These are phyloP conservation scores for Agrochola circellaris DNA, from an alignment of 2,888 invertebrate genomes.

Conservation along the genomic window DNA sequence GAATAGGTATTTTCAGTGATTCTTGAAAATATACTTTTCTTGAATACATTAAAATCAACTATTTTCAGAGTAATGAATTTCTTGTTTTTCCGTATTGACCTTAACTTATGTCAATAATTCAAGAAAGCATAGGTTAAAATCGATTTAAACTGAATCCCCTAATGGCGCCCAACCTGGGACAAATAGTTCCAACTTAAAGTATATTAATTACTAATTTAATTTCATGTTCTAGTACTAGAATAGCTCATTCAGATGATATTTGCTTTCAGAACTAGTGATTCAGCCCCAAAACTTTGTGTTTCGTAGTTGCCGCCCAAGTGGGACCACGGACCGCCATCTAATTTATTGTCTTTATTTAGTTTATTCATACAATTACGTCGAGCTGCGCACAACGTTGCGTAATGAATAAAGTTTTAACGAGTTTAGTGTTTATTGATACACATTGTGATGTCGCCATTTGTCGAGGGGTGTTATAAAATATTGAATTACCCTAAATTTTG, in stretches of 20 bases:
- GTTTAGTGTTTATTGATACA: slow-evolving; percentile 60
- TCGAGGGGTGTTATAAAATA: slow-evolving; percentile 32
- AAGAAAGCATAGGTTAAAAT: not conserved
- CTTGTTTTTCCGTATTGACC: not conserved
- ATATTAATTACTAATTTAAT: slow-evolving; percentile 12
- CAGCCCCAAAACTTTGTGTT: slow-evolving; percentile 48
- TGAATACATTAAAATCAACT: not conserved
- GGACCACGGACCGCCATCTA: slow-evolving; percentile 47
- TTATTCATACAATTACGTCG: slow-evolving; percentile 57
- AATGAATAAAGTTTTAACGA: slow-evolving; percentile 67
- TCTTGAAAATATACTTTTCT: not conserved
- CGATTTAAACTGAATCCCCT: not conserved
- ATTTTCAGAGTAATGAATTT: not conserved
- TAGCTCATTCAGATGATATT: slow-evolving; percentile 34
- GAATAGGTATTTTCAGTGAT: not conserved
- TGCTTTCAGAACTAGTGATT: slow-evolving; percentile 25
- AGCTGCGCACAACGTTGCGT: slow-evolving; percentile 44
- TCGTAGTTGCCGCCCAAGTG: slow-evolving; percentile 53
- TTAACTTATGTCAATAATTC: not conserved
- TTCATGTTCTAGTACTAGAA: slow-evolving; percentile 12
- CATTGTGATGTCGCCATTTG: slow-evolving; percentile 38
- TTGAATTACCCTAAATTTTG: slow-evolving; percentile 40
- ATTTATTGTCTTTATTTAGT: slow-evolving; percentile 61
- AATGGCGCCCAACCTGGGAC: slow-evolving; percentile 39
- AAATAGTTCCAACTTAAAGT: not conserved